These are phyloP conservation scores for Acyrthosiphon pisum DNA, from an alignment of 1,140 invertebrate species.

Conservation along the genomic window DNA sequence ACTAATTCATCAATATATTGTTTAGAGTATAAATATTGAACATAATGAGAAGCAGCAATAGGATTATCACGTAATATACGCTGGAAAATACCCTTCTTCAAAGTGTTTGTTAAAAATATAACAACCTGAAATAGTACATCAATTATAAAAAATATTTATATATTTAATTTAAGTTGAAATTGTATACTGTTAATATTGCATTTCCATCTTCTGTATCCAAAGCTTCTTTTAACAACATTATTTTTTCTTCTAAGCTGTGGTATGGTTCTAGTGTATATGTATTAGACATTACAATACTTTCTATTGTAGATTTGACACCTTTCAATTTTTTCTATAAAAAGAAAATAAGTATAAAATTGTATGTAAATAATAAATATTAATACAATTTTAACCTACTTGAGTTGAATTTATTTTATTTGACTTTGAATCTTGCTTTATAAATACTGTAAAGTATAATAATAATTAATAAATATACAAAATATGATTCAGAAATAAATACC, in stretches of 20 bases:
- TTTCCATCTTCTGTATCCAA: slow-evolving; percentile 67
- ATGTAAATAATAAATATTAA: background rate
- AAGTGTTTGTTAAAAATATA: slow-evolving; percentile 66
- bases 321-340: slow-evolving; percentile 30
- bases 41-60: slow-evolving; percentile 66
- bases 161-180: slow-evolving; percentile 55
- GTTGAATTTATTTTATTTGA: background rate
- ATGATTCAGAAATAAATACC: background rate
- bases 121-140: slow-evolving; percentile 64
- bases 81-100: slow-evolving; percentile 65
- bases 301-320: slow-evolving; percentile 63
- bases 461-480: background rate
- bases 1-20: slow-evolving; percentile 65
- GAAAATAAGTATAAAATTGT: background rate
- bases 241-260: slow-evolving; percentile 66
- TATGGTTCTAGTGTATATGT: slow-evolving; percentile 66
- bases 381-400: slow-evolving; percentile 20
- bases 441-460: slow-evolving; percentile 7
- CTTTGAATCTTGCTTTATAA: background rate
- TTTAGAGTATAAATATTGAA: slow-evolving; percentile 66
- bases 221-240: slow-evolving; percentile 65
- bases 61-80: slow-evolving; percentile 65
- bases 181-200: slow-evolving; percentile 65
- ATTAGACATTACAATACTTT: slow-evolving; percentile 65
- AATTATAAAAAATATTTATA: slow-evolving; percentile 56